phyloP scores from a whole-genome alignment of 1,140 invertebrate species.

The Heliconius hewitsoni region DNA sequence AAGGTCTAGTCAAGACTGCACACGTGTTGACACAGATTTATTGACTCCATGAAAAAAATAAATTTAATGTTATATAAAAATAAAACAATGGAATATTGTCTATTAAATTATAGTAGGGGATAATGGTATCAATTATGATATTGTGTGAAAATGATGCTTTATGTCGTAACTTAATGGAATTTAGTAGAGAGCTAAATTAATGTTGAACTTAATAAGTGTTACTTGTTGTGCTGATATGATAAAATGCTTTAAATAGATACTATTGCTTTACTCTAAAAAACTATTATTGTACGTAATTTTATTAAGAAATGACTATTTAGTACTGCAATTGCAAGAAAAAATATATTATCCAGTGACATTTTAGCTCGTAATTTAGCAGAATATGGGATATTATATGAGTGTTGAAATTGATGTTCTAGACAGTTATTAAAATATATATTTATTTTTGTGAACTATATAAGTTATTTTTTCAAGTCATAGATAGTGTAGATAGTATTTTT shows the following conservation, averaged over 20 bases:
- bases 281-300: constrained; percentile 18
- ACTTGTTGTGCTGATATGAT: constrained; percentile 34
- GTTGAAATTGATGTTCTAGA: constrained; percentile 35
- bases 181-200: constrained; percentile 2
- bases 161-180: constrained; percentile 12
- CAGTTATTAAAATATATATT: constrained; percentile 36
- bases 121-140: not conserved
- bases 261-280: constrained; percentile 32
- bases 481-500: constrained; percentile 36
- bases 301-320: constrained; percentile 19
- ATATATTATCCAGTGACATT: constrained; percentile 22
- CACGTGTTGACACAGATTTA: not conserved
- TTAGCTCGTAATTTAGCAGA: constrained; percentile 9
- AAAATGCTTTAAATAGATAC: constrained; percentile 39
- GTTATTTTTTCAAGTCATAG: constrained; percentile 43
- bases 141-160: constrained; percentile 5
- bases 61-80: not conserved
- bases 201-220: constrained; percentile 21
- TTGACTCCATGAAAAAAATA: not conserved
- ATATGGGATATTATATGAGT: constrained; percentile 13
- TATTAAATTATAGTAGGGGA: not conserved
- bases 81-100: not conserved
- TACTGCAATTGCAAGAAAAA: constrained; percentile 21
- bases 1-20: constrained; percentile 9
- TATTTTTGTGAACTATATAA: constrained; percentile 42